phyloP scores from a whole-genome alignment of 2,113 vertebrate genomes.

The Capricornis sumatraensis region DNA sequence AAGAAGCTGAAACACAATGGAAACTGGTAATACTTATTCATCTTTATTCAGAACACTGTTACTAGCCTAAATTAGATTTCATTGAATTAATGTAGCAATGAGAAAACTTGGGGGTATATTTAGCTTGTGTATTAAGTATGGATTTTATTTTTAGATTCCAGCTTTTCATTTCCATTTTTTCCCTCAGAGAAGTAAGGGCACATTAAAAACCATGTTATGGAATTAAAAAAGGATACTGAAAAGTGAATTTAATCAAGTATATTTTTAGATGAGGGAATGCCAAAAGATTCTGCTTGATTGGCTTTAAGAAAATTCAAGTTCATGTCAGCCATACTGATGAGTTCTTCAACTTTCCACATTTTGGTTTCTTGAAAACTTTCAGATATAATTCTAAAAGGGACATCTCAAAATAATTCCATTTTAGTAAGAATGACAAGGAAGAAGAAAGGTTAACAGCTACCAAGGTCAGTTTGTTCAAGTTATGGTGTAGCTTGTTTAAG shows the following conservation, averaged over 20 bases:
- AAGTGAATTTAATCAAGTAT: slow-evolving; percentile 32
- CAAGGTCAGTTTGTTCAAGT: background rate
- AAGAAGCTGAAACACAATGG: slow-evolving; percentile 23
- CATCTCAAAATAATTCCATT: background rate
- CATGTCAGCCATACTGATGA: background rate
- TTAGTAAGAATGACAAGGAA: background rate
- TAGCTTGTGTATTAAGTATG: slow-evolving; percentile 61
- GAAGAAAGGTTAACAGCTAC: background rate
- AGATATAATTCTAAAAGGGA: background rate
- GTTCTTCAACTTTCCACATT: background rate
- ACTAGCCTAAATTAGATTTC: slow-evolving; percentile 46
- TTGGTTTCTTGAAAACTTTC: background rate
- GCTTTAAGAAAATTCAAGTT: background rate
- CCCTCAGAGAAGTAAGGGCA: slow-evolving; percentile 46
- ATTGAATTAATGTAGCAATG: slow-evolving; percentile 33
- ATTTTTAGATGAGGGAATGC: slow-evolving; percentile 25
- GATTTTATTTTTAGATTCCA: slow-evolving; percentile 70
- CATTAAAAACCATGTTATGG: background rate
- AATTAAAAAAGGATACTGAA: slow-evolving; percentile 30
- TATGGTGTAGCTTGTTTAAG: background rate
- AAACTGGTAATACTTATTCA: background rate
- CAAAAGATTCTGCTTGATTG: background rate
- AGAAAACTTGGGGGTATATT: slow-evolving; percentile 49
- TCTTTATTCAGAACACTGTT: slow-evolving; percentile 38
- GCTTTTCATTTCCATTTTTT: slow-evolving; percentile 55